phyloP scores from a whole-genome alignment of 2,113 vertebrate species.

The Chaetodon trifascialis region DNA sequence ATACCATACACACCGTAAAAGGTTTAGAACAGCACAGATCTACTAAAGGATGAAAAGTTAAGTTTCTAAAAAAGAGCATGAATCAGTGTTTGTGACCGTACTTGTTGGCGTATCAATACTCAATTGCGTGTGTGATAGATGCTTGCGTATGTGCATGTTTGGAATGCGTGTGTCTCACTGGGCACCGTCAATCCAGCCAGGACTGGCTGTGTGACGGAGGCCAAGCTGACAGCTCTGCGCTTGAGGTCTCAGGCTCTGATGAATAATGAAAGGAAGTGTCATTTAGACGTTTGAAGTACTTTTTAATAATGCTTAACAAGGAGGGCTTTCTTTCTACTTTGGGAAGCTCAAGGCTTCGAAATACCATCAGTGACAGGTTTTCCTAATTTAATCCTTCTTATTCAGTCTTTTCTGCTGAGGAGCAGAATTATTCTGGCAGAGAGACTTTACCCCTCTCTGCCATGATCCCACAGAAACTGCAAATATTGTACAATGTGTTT shows the following conservation, averaged over 20 bases:
- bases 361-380: conserved; percentile 46
- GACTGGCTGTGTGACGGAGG: conserved; percentile 47
- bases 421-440: conserved; percentile 35
- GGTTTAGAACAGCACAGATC: neutral
- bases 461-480: conserved; percentile 1
- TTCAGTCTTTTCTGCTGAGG: conserved; percentile 48
- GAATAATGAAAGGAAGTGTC: conserved; percentile 67
- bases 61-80: neutral
- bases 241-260: conserved; percentile 54
- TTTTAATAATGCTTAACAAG: conserved; percentile 67
- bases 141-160: neutral
- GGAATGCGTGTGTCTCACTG: conserved; percentile 24
- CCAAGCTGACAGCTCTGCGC: conserved; percentile 60
- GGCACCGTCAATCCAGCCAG: conserved; percentile 55
- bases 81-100: neutral
- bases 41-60: too few relatives aligned
- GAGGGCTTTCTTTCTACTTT: conserved; percentile 32
- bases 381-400: conserved; percentile 51
- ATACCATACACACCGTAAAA: neutral
- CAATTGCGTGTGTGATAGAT: neutral
- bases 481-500: conserved; percentile 1
- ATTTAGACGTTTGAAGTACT: conserved; percentile 62
- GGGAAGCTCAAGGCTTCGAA: conserved; percentile 28
- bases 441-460: neutral
- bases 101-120: neutral